A percentile compares a stretch with the other conserved stretches of the same genome.
These are phyloP conservation scores for Petromus typicus DNA, from an alignment of 2,113 vertebrate genomes.

Conservation along the genomic window DNA sequence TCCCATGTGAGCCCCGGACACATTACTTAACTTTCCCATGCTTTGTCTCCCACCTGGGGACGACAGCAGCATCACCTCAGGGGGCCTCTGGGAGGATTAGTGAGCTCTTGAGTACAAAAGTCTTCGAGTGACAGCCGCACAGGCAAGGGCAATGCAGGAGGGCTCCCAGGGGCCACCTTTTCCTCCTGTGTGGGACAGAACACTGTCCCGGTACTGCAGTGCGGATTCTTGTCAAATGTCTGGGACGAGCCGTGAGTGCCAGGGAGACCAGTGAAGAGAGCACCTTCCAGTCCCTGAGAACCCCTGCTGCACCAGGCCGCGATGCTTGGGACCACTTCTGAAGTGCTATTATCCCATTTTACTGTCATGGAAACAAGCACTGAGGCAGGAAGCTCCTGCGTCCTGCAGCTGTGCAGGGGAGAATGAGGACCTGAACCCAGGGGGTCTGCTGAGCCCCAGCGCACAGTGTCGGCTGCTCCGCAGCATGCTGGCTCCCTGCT, in stretches of 20 bases:
- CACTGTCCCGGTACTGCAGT: background rate
- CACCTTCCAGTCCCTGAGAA: background rate
- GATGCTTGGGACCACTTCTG: too few species aligned
- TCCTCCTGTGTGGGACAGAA: background rate
- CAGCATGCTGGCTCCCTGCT: background rate
- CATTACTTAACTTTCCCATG: background rate
- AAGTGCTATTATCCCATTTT: background rate
- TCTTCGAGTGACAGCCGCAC: background rate
- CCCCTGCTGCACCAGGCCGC: background rate
- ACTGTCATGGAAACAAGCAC: background rate
- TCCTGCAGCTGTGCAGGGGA: rapidly evolving
- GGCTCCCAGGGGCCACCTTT: too few species aligned
- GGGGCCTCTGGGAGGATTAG: background rate
- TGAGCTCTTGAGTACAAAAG: background rate
- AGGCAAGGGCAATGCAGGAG: background rate
- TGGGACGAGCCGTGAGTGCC: background rate
- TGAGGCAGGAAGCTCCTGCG: background rate
- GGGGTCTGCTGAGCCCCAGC: background rate
- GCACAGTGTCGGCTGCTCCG: too few species aligned
- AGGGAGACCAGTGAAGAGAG: background rate
- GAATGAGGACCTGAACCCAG: background rate
- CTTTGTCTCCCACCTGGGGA: background rate
- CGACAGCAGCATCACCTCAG: background rate
- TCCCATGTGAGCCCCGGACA: background rate
- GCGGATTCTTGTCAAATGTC: background rate